phyloP scores from a whole-genome alignment of 2,113 vertebrate species.

The Anarhynchus alexandrinus region DNA sequence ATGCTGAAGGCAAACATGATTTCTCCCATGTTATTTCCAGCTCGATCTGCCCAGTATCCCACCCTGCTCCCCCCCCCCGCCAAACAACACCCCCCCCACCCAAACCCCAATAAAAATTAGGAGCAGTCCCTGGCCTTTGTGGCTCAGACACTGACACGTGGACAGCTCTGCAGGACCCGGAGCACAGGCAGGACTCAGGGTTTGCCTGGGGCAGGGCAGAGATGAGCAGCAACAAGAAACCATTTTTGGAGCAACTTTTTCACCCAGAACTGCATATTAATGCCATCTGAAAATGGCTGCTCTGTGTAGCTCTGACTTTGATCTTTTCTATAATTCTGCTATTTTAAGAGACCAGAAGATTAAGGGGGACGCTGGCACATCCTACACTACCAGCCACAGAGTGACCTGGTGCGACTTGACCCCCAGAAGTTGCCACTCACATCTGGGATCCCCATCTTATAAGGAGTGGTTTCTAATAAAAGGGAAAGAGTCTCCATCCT shows the following conservation, averaged over 20 bases:
- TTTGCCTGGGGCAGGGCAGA: background rate
- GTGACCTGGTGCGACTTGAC: background rate
- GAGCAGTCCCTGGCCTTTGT: background rate
- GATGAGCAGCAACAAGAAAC: background rate
- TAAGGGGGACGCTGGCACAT: background rate
- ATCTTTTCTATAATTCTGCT: background rate
- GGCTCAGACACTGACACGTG: background rate
- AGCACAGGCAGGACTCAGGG: background rate
- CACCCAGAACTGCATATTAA: background rate
- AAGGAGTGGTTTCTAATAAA: background rate
- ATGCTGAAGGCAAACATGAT: background rate
- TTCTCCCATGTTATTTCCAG: background rate
- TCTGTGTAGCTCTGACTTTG: background rate
- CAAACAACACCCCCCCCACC: too few species aligned
- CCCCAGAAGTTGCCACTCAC: background rate
- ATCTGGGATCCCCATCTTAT: background rate
- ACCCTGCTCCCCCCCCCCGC: too few species aligned
- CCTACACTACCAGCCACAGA: background rate
- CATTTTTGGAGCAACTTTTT: background rate
- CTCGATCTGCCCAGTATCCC: background rate
- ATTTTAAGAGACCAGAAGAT: background rate
- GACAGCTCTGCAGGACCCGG: background rate
- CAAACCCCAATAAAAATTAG: background rate
- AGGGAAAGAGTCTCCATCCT: background rate
- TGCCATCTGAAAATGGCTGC: background rate